Percentiles rank a stretch among this genome's conserved stretches.
These are phyloP conservation scores for Arctia plantaginis DNA, from an alignment of 2,888 invertebrate genomes.

Conservation along the genomic window DNA sequence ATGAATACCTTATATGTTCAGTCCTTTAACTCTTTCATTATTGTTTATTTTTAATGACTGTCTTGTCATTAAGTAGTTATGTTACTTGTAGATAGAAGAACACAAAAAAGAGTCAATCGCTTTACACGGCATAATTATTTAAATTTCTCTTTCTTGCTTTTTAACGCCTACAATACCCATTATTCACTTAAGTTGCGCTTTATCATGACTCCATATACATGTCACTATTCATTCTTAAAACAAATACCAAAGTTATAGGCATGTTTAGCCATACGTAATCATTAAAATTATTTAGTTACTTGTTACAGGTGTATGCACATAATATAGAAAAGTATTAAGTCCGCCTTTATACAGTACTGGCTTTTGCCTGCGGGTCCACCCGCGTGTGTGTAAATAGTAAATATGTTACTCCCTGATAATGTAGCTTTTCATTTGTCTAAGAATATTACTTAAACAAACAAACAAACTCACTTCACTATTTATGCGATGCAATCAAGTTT, in stretches of 20 bases:
- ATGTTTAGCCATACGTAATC: neutral
- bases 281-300: too few relatives aligned
- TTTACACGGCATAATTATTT: conserved; percentile 1
- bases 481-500: too few relatives aligned
- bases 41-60: neutral
- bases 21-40: neutral
- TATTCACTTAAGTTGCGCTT: conserved; percentile 22
- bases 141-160: conserved; percentile 3
- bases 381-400: too few relatives aligned
- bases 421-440: too few relatives aligned
- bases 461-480: too few relatives aligned
- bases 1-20: neutral
- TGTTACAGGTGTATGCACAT: too few relatives aligned
- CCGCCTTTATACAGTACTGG: too few relatives aligned
- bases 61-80: neutral
- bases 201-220: conserved; percentile 21
- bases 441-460: too few relatives aligned
- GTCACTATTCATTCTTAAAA: neutral
- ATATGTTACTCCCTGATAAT: too few relatives aligned
- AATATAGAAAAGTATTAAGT: too few relatives aligned
- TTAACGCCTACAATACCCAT: neutral
- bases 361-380: too few relatives aligned
- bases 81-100: neutral
- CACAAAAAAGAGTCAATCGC: conserved; percentile 2
- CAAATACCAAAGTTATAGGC: neutral